phyloP scores from a whole-genome alignment of 2,888 invertebrate species.

The Nemurella pictetii region DNA sequence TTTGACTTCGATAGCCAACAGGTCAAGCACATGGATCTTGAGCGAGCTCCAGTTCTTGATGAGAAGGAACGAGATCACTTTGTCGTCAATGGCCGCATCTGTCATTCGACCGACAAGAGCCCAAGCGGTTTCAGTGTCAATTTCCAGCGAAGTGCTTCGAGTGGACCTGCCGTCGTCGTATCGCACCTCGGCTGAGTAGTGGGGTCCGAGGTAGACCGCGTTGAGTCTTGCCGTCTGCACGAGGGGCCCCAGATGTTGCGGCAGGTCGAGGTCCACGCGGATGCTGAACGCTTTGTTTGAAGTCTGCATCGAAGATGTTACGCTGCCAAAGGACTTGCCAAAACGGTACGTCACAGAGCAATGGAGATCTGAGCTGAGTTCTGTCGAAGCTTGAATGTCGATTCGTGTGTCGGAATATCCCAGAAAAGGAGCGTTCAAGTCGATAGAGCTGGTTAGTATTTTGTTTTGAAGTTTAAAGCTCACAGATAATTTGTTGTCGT shows the following conservation, averaged over 20 bases:
- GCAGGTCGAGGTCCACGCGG: conserved; percentile 31
- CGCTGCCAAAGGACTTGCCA: conserved; percentile 11
- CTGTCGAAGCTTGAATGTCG: conserved; percentile 16
- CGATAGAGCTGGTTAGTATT: conserved; percentile 13
- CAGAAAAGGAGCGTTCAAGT: conserved; percentile 26
- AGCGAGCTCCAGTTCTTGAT: conserved; percentile 27
- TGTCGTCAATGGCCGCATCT: conserved; percentile 29
- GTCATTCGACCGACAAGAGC: conserved; percentile 7
- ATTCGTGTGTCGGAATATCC: not conserved
- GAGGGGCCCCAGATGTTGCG: conserved; percentile 16
- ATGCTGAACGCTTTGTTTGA: not conserved
- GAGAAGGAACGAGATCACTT: conserved; percentile 7
- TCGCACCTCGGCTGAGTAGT: conserved; percentile 18
- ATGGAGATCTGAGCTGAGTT: conserved; percentile 19
- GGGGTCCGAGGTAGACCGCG: not conserved
- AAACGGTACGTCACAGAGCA: conserved; percentile 25
- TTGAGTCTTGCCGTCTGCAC: conserved; percentile 23
- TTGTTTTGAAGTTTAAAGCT: conserved; percentile 30
- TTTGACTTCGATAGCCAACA: conserved; percentile 27
- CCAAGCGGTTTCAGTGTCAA: conserved; percentile 19
- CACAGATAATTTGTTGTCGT: conserved; percentile 34
- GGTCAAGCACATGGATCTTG: conserved; percentile 22
- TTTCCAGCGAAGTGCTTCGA: conserved; percentile 36
- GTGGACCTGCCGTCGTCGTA: conserved; percentile 32
- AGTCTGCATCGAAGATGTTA: not conserved